phyloP scores from a whole-genome alignment of 2,797 vertebrate genomes.

The Clarias pachynema region DNA sequence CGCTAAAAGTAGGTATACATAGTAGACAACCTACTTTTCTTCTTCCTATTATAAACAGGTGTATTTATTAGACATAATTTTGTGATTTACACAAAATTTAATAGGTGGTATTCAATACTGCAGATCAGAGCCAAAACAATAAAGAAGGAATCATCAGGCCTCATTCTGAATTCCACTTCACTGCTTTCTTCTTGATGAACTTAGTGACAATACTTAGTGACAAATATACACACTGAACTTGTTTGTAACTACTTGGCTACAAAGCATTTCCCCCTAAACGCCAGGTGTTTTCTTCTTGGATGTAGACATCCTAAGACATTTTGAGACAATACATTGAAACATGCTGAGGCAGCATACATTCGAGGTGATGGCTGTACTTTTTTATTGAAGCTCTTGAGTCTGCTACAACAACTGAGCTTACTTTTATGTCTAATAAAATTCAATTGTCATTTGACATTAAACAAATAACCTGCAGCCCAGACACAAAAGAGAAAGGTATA shows the following conservation, averaged over 20 bases:
- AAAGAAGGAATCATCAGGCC: background rate
- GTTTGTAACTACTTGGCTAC: background rate
- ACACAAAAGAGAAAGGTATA: background rate
- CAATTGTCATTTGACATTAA: no score
- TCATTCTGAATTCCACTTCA: background rate
- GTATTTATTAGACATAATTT: background rate
- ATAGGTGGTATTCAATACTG: background rate
- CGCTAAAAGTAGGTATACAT: background rate
- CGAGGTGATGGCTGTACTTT: slow-evolving; percentile 1
- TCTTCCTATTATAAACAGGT: background rate
- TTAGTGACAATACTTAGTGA: background rate
- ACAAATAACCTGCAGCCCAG: background rate
- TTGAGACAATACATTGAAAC: background rate
- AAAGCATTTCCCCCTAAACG: background rate
- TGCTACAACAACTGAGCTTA: background rate
- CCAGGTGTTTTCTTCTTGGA: background rate
- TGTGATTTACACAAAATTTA: background rate
- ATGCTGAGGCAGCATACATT: background rate
- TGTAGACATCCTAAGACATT: background rate
- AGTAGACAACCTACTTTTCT: background rate
- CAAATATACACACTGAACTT: background rate
- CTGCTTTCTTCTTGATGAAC: background rate
- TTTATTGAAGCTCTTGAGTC: background rate
- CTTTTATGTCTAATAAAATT: slow-evolving; percentile 5
- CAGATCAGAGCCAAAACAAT: background rate